These are phyloP conservation scores for Lepus oiostolus DNA, from an alignment of 2,797 vertebrate species.

Conservation along the genomic window DNA sequence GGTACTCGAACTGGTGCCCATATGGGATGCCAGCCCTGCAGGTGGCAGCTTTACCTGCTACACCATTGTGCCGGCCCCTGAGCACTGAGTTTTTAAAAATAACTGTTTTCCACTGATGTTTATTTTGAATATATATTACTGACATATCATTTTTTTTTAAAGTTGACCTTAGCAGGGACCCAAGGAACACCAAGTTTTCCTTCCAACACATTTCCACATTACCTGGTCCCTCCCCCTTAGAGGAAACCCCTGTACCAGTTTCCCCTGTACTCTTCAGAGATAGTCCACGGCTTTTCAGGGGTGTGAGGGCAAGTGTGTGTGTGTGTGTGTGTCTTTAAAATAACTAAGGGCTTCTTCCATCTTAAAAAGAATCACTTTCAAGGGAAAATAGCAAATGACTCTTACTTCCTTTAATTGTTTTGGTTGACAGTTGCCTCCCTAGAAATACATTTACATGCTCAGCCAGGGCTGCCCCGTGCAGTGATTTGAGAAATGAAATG, in stretches of 20 bases:
- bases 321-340: not conserved
- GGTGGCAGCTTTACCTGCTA: too few species aligned
- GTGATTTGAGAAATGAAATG: not conserved
- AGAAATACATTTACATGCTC: not conserved
- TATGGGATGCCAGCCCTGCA: too few species aligned
- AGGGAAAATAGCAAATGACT: not conserved
- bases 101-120: conserved; percentile 17
- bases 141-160: not conserved
- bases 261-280: not conserved
- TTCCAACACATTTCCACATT: not conserved
- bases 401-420: conserved; percentile 42
- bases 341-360: not conserved
- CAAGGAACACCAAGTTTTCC: not conserved
- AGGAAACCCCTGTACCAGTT: not conserved
- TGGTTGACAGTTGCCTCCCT: not conserved
- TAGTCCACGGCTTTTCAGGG: not conserved
- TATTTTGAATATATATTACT: not conserved
- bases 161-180: not conserved
- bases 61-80: not conserved
- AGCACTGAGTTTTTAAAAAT: not conserved
- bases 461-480: not conserved
- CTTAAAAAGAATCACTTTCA: conserved; percentile 15
- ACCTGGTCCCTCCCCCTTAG: not conserved
- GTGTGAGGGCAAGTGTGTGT: not conserved
- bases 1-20: too few species aligned